Conservation (phyloP, 2,113 vertebrate genomes). For the Petroica traversi region DNA sequence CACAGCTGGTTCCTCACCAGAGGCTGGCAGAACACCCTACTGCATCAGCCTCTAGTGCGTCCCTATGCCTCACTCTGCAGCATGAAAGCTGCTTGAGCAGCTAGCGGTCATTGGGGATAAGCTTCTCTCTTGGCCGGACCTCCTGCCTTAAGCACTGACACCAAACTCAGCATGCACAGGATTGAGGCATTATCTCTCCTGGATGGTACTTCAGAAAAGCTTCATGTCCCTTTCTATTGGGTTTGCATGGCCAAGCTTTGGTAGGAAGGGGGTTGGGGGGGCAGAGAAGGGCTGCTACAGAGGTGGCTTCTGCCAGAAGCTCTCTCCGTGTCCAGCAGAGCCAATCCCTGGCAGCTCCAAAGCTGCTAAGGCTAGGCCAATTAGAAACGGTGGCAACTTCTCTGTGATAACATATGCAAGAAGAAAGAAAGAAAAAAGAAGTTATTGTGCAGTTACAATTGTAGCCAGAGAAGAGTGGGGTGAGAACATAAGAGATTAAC, state of each 20-base stretch:
- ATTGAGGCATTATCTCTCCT: neutral
- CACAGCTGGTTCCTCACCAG: neutral
- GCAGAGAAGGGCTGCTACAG: neutral
- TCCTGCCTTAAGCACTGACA: neutral
- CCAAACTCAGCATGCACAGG: neutral
- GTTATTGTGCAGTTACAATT: neutral
- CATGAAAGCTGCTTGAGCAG: neutral
- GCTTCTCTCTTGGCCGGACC: fast-evolving
- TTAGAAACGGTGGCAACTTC: neutral
- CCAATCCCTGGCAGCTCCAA: neutral
- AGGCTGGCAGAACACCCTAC: neutral
- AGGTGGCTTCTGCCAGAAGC: neutral
- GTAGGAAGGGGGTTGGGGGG: neutral
- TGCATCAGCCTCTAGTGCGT: neutral
- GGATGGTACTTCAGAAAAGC: neutral
- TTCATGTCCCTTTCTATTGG: neutral
- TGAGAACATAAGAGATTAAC: neutral
- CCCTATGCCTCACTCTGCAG: neutral
- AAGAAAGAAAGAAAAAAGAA: neutral
- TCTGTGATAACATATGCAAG: neutral
- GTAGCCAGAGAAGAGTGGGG: neutral
- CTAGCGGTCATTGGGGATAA: neutral
- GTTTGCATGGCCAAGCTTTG: neutral
- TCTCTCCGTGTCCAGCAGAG: neutral
- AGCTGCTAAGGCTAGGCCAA: neutral